phyloP scores from a whole-genome alignment of 2,113 vertebrate genomes.

The Phodopus roborovskii region DNA sequence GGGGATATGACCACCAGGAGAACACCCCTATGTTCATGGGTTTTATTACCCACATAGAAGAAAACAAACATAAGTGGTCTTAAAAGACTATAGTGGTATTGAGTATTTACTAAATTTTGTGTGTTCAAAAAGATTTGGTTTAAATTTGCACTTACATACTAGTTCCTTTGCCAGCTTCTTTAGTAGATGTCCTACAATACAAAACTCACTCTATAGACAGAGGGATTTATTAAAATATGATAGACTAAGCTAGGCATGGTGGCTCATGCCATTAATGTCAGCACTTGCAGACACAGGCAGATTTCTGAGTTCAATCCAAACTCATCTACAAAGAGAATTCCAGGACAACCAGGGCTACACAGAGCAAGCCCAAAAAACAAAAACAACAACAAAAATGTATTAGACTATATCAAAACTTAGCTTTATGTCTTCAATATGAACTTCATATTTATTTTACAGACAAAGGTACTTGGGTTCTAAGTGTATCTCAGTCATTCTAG shows the following conservation, averaged over 20 bases:
- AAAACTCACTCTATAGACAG: neutral
- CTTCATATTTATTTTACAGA: neutral
- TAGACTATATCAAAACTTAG: neutral
- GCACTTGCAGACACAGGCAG: neutral
- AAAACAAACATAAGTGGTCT: neutral
- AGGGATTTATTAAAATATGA: neutral
- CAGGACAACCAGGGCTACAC: neutral
- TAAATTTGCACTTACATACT: neutral
- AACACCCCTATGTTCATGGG: neutral
- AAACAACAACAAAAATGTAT: neutral
- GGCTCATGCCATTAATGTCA: neutral
- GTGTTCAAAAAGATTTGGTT: neutral
- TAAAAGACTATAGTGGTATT: neutral
- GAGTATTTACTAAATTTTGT: neutral
- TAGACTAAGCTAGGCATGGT: neutral
- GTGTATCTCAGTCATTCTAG: neutral
- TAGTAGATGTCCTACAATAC: neutral
- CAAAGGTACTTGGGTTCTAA: neutral
- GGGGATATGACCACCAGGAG: neutral
- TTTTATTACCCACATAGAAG: neutral
- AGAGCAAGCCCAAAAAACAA: neutral
- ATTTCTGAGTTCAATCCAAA: neutral
- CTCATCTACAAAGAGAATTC: neutral
- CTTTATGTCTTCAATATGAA: neutral
- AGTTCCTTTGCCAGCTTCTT: neutral